Base-by-base conservation (phyloP, 2,113 vertebrate genomes). In the Pica pica region DNA sequence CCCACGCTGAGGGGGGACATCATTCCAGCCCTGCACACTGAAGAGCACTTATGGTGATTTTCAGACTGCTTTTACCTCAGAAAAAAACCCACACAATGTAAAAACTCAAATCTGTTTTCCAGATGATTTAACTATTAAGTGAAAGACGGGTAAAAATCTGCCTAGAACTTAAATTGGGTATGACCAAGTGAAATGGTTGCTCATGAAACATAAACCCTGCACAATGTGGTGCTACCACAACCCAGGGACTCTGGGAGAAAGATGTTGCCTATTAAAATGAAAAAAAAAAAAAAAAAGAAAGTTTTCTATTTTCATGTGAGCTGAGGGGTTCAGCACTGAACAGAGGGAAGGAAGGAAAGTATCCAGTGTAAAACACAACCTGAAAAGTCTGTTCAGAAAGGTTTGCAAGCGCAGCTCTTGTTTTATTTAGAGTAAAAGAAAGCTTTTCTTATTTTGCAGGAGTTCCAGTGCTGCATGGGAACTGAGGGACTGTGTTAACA, bases 101-200 rank as follows among this genome's bases (percentile, higher is more conserved):
- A 79, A 59, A 93, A 87, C n/a, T 16, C 44, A 19, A 81, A 87
- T 75, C 52, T 64, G 83, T 52, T 89, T 85, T 64, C 95, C 90
- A 87, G 61, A 23, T 41, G 57, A 79, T 84, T 67, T 73, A 57
- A 73, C 79, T 10, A 3, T 16, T 28, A 76, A 71, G 71, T 7
- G 35, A 55, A 49, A 65, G 50, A 64, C 37, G 59, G 57, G 46
- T 19, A 63, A 73, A 69, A 93, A n/a, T 1, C 50, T 49, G 81
- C 41, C 33, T 11, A 35, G 75, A 31, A 28, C 31, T 49, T n/a
- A 17, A 89, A 64, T 76, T 2, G 23, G 41, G 46, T 78, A 42
- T 64, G 60, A 57, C 64, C 52, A 23, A 74, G 75, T 10, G 80
- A 55, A 80, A 83, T 18, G n/a, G 31, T 27, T 78, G 19, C 1